Evolutionary conservation across 2,888 invertebrate species (phyloP).

Genomic region (Tricholauxania praeusta): DNA sequence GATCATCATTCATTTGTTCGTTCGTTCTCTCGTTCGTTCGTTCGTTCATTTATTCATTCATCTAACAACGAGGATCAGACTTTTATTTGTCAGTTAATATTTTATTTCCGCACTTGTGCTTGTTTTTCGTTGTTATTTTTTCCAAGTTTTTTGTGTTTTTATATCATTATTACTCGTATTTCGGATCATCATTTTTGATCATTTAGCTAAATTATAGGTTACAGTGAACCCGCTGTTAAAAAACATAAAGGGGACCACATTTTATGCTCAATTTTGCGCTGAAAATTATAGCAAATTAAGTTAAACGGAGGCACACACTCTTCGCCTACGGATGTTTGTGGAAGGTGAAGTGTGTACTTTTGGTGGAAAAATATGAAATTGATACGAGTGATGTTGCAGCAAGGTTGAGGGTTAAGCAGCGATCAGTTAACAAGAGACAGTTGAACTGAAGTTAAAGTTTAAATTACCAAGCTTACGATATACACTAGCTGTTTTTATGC

Average conservation of each 20-base stretch:
- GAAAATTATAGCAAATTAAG: conserved; percentile 67
- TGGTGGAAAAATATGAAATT: too few relatives aligned
- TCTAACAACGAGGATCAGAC: conserved; percentile 14
- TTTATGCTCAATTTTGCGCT: conserved; percentile 50
- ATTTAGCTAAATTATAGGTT: conserved; percentile 66
- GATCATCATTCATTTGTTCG: conserved; percentile 16
- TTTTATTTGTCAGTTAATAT: conserved; percentile 54
- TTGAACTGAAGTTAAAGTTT: too few relatives aligned
- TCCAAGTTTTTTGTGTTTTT: neutral
- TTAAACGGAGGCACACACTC: conserved; percentile 63
- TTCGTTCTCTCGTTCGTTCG: neutral
- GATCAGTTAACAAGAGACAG: too few relatives aligned
- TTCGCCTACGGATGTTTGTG: conserved; percentile 1
- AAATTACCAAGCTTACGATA: too few relatives aligned
- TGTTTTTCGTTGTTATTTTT: conserved; percentile 32
- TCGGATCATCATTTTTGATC: conserved; percentile 48
- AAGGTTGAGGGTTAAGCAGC: too few relatives aligned
- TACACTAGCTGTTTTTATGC: too few relatives aligned
- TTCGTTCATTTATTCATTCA: conserved; percentile 6
- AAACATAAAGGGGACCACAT: conserved; percentile 17
- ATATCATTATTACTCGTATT: conserved; percentile 13
- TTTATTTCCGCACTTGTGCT: conserved; percentile 62
- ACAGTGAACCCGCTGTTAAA: neutral
- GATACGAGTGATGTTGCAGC: too few relatives aligned
- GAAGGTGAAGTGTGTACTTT: neutral